These are phyloP conservation scores for Bombylius discolor DNA, from an alignment of 2,888 invertebrate species.

Conservation along the genomic window DNA sequence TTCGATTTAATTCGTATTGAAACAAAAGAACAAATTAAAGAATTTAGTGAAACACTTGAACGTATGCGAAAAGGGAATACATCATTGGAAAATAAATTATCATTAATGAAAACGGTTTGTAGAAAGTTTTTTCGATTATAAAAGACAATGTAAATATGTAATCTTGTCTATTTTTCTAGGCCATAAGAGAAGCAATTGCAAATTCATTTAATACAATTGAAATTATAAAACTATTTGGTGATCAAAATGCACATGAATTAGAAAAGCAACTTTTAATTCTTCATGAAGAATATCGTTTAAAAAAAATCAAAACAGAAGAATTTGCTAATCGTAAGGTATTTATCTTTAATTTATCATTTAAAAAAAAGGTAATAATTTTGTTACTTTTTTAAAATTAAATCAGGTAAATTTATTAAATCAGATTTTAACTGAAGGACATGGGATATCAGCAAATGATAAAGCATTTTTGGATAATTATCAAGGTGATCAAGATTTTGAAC, in stretches of 20 bases:
- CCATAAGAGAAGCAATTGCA: constrained; percentile 59
- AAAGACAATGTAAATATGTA: neutral
- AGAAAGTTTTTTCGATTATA: neutral
- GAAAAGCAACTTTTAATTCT: constrained; percentile 45
- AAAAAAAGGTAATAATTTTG: neutral
- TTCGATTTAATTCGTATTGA: constrained; percentile 56
- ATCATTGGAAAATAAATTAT: constrained; percentile 50
- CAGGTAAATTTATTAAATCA: neutral
- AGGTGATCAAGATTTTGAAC: neutral
- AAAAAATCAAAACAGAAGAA: constrained; percentile 40
- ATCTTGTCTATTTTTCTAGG: constrained; percentile 34
- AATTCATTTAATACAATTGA: constrained; percentile 63
- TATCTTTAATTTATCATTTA: neutral
- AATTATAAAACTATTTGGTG: constrained; percentile 58
- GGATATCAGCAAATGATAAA: neutral
- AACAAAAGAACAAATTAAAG: constrained; percentile 56
- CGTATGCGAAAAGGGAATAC: constrained; percentile 54
- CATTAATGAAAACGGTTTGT: constrained; percentile 49
- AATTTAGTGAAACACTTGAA: constrained; percentile 49
- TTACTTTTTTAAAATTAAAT: neutral
- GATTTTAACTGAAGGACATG: neutral
- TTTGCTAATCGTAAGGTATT: constrained; percentile 41
- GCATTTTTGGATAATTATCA: neutral
- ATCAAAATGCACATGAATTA: constrained; percentile 52
- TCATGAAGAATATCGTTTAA: constrained; percentile 47